Percentiles rank a stretch among this genome's conserved stretches.
phyloP scores from a whole-genome alignment of 2,113 vertebrate species.

The Menidia beryllina region DNA sequence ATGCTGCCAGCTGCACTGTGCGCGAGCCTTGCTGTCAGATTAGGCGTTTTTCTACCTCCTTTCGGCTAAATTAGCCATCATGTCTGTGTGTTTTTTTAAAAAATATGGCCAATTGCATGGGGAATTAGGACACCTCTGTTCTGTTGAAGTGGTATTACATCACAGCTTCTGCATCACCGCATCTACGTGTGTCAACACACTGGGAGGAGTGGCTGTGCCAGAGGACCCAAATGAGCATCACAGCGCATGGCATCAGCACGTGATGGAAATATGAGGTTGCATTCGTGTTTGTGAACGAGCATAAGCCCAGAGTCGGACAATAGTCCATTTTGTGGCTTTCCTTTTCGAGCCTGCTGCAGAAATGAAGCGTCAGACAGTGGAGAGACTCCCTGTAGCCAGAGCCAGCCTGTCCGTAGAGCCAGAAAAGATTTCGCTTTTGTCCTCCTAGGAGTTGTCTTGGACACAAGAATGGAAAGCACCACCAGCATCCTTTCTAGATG shows the following conservation, averaged over 20 bases:
- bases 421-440: background rate
- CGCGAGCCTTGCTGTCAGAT: slow-evolving; percentile 12
- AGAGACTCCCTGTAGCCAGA: background rate
- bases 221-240: slow-evolving; percentile 14
- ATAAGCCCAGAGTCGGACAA: background rate
- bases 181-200: slow-evolving; percentile 62
- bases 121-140: background rate
- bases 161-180: slow-evolving; percentile 70
- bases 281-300: slow-evolving; percentile 3
- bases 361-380: background rate
- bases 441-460: slow-evolving; percentile 30
- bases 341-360: background rate
- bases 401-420: background rate
- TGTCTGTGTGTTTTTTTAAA: background rate
- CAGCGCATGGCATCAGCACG: slow-evolving; percentile 44
- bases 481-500: background rate
- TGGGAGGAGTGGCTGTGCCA: slow-evolving; percentile 42
- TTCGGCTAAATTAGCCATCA: background rate
- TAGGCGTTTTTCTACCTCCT: background rate
- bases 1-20: slow-evolving; percentile 20
- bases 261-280: slow-evolving; percentile 38
- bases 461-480: slow-evolving; percentile 21
- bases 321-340: background rate
- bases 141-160: slow-evolving; percentile 63
- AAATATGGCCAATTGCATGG: background rate